Evolutionary conservation across 2,113 vertebrate genomes (phyloP).

Genomic region (Odocoileus hemionus): DNA sequence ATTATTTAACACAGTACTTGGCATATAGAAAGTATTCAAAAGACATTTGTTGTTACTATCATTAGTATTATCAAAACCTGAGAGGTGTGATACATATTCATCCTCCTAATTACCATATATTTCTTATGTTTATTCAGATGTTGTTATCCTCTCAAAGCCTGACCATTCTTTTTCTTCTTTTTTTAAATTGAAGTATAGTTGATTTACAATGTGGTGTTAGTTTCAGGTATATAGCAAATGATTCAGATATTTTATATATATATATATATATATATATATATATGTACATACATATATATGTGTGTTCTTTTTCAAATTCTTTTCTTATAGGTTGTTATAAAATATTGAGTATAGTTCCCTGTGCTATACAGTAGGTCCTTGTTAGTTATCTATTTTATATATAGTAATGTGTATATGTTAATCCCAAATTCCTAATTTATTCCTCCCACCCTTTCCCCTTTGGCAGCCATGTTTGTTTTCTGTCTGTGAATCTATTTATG

Average conservation of each 20-base stretch:
- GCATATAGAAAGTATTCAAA: neutral
- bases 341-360: neutral
- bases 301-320: neutral
- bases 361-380: neutral
- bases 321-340: neutral
- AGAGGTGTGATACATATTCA: neutral
- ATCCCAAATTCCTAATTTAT: neutral
- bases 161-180: neutral
- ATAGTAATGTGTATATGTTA: neutral
- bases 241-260: neutral
- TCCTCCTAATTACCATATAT: neutral
- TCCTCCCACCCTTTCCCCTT: neutral
- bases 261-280: neutral
- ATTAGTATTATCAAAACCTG: neutral
- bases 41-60: neutral
- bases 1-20: neutral
- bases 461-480: neutral
- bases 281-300: neutral
- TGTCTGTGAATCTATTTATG: neutral
- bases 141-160: neutral
- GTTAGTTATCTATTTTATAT: neutral
- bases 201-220: neutral
- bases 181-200: neutral
- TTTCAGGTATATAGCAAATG: neutral
- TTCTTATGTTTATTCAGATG: neutral